Evolutionary conservation across 2,113 vertebrate genomes (phyloP).

Genomic region (Protobothrops flavoviridis): DNA sequence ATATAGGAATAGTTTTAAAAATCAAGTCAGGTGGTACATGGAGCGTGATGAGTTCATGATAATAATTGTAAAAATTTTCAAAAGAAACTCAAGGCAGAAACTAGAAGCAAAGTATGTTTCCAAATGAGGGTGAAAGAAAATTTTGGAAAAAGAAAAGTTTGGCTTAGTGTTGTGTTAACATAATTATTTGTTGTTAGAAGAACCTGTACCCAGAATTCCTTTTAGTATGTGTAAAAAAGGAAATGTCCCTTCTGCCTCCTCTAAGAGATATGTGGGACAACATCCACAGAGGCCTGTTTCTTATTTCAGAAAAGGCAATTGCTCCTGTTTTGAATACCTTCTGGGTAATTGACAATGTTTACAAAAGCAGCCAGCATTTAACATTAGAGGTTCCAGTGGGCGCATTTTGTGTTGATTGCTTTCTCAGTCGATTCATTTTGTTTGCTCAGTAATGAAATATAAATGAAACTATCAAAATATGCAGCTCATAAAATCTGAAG

Average conservation of each 20-base stretch:
- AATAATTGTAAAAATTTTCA: background rate
- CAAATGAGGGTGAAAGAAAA: background rate
- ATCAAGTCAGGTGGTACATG: background rate
- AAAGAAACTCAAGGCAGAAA: background rate
- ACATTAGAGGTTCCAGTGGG: slow-evolving; percentile 53
- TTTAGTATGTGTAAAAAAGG: slow-evolving; percentile 27
- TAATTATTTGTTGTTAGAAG: background rate
- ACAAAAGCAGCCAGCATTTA: slow-evolving; percentile 54
- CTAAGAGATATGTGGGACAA: slow-evolving; percentile 27
- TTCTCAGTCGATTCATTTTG: slow-evolving; percentile 60
- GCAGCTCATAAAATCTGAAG: slow-evolving; percentile 59
- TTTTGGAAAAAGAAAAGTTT: background rate
- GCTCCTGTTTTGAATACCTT: slow-evolving; percentile 50
- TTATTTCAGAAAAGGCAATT: slow-evolving; percentile 36
- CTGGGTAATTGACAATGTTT: slow-evolving; percentile 53
- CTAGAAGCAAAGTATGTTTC: background rate
- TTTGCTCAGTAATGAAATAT: slow-evolving; percentile 56
- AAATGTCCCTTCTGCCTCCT: background rate
- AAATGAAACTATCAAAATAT: slow-evolving; percentile 59
- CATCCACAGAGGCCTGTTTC: slow-evolving; percentile 9
- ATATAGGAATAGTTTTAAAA: background rate
- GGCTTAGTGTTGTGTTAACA: background rate
- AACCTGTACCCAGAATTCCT: slow-evolving; percentile 19
- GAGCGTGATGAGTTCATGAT: background rate
- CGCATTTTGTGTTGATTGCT: slow-evolving; percentile 56